phyloP scores from a whole-genome alignment of 2,888 invertebrate genomes.

The Campoplex capitator region DNA sequence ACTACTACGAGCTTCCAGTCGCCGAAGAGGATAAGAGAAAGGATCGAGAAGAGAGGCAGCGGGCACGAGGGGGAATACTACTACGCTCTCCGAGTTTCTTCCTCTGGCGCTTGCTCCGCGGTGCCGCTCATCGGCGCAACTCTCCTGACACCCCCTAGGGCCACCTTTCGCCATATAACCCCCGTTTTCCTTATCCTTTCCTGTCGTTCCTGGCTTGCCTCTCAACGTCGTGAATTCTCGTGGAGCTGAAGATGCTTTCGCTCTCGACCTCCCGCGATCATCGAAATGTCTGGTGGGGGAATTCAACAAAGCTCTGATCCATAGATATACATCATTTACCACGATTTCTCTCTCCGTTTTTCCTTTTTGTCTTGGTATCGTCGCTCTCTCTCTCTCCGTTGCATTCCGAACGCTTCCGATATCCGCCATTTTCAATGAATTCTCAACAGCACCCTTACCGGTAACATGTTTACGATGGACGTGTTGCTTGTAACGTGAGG shows the following conservation, averaged over 20 bases:
- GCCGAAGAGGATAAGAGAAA: conserved; percentile 22
- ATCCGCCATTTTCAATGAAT: conserved; percentile 52
- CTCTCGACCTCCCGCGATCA: conserved; percentile 23
- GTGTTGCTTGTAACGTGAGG: neutral
- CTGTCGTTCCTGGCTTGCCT: conserved; percentile 6
- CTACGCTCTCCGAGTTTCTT: conserved; percentile 36
- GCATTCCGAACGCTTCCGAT: conserved; percentile 30
- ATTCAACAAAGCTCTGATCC: conserved; percentile 7
- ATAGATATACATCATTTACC: conserved; percentile 7
- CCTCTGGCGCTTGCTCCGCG: conserved; percentile 28
- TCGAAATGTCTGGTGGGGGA: conserved; percentile 39
- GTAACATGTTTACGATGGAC: conserved; percentile 20
- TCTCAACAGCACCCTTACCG: neutral
- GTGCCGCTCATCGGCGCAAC: conserved; percentile 25
- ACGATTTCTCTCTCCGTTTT: neutral
- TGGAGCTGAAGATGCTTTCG: conserved; percentile 47
- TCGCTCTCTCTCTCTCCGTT: conserved; percentile 27
- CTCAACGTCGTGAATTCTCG: conserved; percentile 58
- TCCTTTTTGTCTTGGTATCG: neutral
- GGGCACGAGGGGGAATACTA: conserved; percentile 28
- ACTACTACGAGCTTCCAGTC: conserved; percentile 60
- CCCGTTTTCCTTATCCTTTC: conserved; percentile 57
- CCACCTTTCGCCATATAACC: conserved; percentile 58
- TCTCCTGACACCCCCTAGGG: conserved; percentile 29
- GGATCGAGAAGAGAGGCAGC: conserved; percentile 23